Percentiles rank a stretch among this genome's conserved stretches.
phyloP scores from a whole-genome alignment of 2,797 vertebrate species.

The Notolabrus celidotus region DNA sequence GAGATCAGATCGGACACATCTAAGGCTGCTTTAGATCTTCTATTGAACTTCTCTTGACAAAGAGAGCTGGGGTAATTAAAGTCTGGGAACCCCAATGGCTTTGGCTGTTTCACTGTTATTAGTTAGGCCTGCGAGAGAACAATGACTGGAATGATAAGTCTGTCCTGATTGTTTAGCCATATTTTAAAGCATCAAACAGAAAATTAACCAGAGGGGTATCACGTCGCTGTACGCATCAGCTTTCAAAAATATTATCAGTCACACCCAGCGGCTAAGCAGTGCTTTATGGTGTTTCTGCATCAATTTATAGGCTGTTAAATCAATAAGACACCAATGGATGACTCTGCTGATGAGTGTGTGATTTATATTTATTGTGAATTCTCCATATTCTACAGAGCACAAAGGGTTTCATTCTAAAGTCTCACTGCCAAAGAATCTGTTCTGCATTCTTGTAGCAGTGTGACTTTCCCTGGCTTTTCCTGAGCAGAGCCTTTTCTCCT shows the following conservation, averaged over 20 bases:
- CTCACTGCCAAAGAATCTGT: constrained; percentile 28
- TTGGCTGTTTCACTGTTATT: constrained; percentile 63
- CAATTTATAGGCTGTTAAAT: constrained; percentile 30
- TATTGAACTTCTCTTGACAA: constrained; percentile 66
- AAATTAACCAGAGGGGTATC: constrained; percentile 35
- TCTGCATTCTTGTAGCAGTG: constrained; percentile 36
- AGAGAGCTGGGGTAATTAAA: constrained; percentile 69
- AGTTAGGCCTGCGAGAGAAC: constrained; percentile 46
- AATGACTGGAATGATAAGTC: constrained; percentile 58
- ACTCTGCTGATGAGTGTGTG: constrained; percentile 28
- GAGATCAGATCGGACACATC: constrained; percentile 71
- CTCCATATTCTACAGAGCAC: constrained; percentile 29
- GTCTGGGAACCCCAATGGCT: constrained; percentile 63
- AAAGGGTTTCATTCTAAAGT: constrained; percentile 50
- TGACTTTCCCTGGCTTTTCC: constrained; percentile 48
- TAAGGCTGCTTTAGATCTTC: constrained; percentile 70
- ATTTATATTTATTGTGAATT: constrained; percentile 44
- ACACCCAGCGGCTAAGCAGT: constrained; percentile 12
- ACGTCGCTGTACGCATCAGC: constrained; percentile 9
- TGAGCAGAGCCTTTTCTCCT: constrained; percentile 53
- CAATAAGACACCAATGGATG: constrained; percentile 22
- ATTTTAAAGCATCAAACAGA: constrained; percentile 44
- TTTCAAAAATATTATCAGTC: constrained; percentile 45
- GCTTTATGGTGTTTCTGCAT: constrained; percentile 18
- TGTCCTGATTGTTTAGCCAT: constrained; percentile 62